Base-by-base conservation (phyloP, 2,888 invertebrate genomes). In the Heterodera filipjevi region DNA sequence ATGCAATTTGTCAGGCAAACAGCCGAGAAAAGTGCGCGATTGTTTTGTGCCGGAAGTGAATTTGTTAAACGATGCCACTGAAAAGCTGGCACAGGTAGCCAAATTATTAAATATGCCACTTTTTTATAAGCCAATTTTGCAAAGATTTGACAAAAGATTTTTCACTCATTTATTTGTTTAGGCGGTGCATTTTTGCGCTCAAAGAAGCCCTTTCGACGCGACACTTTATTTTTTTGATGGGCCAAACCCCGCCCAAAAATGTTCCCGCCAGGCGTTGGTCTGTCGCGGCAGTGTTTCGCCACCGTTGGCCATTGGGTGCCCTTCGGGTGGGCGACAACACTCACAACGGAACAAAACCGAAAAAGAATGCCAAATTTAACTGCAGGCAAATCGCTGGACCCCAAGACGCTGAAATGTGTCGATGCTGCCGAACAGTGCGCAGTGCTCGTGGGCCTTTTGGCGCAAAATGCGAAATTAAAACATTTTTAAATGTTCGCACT, bases 81-180 rank as follows among this genome's bases (percentile, higher is more conserved):
- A 77, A 64, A 76, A 80, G 33, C 68, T 81, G 35, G 81, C 81
- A 2, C 77, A 81, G 74, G 81, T 81, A 14, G 22, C 27, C 33
- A 35, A n/a, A 19, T 68, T 68, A 22, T 68, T 68, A n/a, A 22
- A 33, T n/a, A 59, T 71, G 0, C 27, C 6, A 72, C 12, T 35
- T 66, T 44, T 39, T n/a, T n/a, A n/a, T n/a, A n/a, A n/a, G n/a
- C n/a, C n/a, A n/a, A n/a, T n/a, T n/a, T n/a, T n/a, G n/a, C n/a
- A n/a, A n/a, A n/a, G n/a, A n/a, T n/a, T n/a, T n/a, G n/a, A n/a
- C n/a, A n/a, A n/a, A n/a, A n/a, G n/a, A n/a, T n/a, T n/a, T n/a
- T 39, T 39, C 39, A 39, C 6, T 12, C 39, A 27, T 59, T 53
- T 14, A 35, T 68, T 66, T 30, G 22, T 75, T 27, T 16, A 77